Conservation (phyloP, 2,113 vertebrate genomes). For the Oceanites oceanicus region DNA sequence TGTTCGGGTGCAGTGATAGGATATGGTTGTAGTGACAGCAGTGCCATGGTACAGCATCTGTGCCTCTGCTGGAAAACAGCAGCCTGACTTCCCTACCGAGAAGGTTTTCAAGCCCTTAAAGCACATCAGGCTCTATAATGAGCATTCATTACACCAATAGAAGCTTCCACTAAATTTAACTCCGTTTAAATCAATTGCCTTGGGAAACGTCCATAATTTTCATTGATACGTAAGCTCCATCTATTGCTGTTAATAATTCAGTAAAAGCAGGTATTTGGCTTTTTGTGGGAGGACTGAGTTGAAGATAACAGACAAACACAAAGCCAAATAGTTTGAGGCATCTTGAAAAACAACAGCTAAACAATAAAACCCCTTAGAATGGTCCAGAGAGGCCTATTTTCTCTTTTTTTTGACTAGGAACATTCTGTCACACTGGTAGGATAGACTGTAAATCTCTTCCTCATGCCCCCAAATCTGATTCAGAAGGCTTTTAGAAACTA, state of each 20-base stretch:
- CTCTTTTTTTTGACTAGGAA: background rate
- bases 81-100: conserved; percentile 46
- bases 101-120: conserved; percentile 49
- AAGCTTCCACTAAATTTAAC: conserved; percentile 64
- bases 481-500: conserved; percentile 25
- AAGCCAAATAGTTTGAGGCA: conserved; percentile 5
- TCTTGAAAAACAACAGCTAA: conserved; percentile 31
- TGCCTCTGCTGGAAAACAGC: conserved; percentile 45
- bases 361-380: background rate
- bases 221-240: conserved; percentile 36
- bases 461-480: conserved; percentile 25
- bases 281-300: conserved; percentile 1
- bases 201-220: conserved; percentile 53
- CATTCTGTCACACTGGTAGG: conserved; percentile 7
- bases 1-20: fast-evolving
- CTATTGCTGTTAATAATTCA: conserved; percentile 55
- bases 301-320: conserved; percentile 12
- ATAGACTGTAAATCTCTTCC: conserved; percentile 1
- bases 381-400: background rate
- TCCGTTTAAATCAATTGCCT: conserved; percentile 53
- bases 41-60: background rate
- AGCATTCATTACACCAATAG: conserved; percentile 61
- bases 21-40: background rate
- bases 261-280: conserved; percentile 47
- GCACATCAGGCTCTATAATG: conserved; percentile 57